phyloP scores from a whole-genome alignment of 2,797 vertebrate species.

The Astyanax mexicanus region DNA sequence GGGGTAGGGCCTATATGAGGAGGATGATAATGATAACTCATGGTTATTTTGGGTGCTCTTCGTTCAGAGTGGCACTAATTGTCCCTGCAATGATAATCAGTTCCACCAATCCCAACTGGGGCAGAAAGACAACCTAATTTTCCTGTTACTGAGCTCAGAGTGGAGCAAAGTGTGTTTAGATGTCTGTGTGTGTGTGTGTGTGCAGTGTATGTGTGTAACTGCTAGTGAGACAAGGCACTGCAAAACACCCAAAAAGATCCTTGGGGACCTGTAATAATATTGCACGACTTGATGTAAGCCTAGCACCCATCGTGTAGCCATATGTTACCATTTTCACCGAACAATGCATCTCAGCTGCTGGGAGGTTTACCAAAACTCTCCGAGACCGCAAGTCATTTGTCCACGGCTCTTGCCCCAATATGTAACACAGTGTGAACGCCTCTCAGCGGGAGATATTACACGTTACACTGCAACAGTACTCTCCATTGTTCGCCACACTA shows the following conservation, averaged over 20 bases:
- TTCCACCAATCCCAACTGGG: constrained; percentile 59
- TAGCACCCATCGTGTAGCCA: constrained; percentile 19
- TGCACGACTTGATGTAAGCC: constrained; percentile 27
- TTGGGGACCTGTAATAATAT: constrained; percentile 22
- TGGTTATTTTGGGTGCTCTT: constrained; percentile 52
- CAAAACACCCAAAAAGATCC: constrained; percentile 32
- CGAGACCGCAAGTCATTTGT: constrained; percentile 14
- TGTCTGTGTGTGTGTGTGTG: not conserved
- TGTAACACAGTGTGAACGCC: not conserved
- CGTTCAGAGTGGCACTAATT: constrained; percentile 59
- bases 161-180: not conserved
- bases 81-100: constrained; percentile 63
- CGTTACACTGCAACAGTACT: constrained; percentile 31
- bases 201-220: not conserved
- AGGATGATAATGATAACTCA: constrained; percentile 50
- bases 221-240: constrained; percentile 27
- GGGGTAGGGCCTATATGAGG: constrained; percentile 24
- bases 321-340: constrained; percentile 35
- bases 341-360: constrained; percentile 15
- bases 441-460: constrained; percentile 36
- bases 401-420: constrained; percentile 28
- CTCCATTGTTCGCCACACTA: constrained; percentile 7
- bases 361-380: not conserved
- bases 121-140: constrained; percentile 55
- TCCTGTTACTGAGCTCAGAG: constrained; percentile 46